Evolutionary conservation across 1,140 invertebrate genomes (phyloP).

Genomic region (Teleogryllus occipitalis): DNA sequence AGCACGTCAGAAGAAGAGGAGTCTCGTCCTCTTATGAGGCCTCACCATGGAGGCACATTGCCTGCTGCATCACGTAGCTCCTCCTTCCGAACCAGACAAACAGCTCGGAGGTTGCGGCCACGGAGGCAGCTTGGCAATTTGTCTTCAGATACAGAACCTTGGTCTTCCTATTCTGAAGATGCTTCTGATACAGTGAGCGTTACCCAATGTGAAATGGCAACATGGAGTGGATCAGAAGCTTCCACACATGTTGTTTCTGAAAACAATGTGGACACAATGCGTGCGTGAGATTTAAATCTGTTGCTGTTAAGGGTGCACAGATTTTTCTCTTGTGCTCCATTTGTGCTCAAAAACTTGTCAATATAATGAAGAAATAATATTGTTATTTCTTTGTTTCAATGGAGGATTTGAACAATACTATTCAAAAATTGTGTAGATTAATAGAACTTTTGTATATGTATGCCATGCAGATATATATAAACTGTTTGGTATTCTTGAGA

Average conservation of each 20-base stretch:
- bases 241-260: not conserved
- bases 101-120: not conserved
- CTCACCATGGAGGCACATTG: not conserved
- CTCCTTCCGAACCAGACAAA: not conserved
- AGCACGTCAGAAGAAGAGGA: not conserved
- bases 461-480: too few species aligned
- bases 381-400: too few species aligned
- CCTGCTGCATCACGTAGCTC: not conserved
- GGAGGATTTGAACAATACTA: too few species aligned
- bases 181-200: not conserved
- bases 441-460: too few species aligned
- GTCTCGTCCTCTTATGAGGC: not conserved
- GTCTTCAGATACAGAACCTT: not conserved
- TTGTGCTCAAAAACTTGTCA: not conserved
- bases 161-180: not conserved
- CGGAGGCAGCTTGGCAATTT: not conserved
- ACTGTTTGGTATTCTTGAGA: not conserved
- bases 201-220: not conserved
- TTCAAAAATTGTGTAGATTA: too few species aligned
- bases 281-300: not conserved
- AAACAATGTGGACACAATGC: not conserved
- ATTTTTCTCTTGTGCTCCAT: not conserved
- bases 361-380: too few species aligned
- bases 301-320: too few species aligned
- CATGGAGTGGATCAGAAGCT: not conserved